These are phyloP conservation scores for Montipora foliosa DNA, from an alignment of 64 coral and sea anemone genomes.

Conservation along the genomic window DNA sequence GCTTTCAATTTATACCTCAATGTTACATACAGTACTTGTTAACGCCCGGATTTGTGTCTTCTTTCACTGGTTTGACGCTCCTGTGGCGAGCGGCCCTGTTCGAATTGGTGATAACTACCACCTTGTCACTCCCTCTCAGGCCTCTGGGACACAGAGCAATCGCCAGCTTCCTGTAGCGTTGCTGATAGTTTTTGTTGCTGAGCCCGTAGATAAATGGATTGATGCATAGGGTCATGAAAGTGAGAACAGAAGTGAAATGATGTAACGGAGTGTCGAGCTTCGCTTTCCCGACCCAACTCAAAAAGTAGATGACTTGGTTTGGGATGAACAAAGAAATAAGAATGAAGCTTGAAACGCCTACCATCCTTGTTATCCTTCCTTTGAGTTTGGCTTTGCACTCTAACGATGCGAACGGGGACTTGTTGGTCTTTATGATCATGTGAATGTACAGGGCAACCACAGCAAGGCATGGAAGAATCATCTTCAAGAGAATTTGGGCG, in stretches of 20 bases:
- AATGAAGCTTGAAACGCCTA: neutral
- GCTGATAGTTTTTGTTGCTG: constrained; percentile 38
- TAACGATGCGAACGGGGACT: neutral
- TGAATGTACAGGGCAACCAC: constrained; percentile 55
- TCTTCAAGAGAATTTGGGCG: neutral
- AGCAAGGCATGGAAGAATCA: neutral
- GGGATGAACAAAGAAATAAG: constrained; percentile 47
- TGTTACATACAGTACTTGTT: no score
- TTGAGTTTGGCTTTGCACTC: constrained; percentile 12
- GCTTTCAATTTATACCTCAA: no score
- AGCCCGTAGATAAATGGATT: constrained; percentile 71
- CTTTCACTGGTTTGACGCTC: no score
- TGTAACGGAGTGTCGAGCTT: neutral
- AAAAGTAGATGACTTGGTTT: constrained; percentile 20
- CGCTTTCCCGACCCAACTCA: neutral
- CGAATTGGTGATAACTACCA: no score
- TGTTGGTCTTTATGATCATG: constrained; percentile 23
- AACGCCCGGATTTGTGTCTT: no score
- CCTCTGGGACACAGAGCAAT: constrained; percentile 1
- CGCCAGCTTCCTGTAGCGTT: constrained; percentile 30
- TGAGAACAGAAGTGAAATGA: constrained; percentile 1
- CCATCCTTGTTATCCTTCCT: constrained; percentile 54
- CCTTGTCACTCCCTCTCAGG: no score
- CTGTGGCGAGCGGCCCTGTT: no score
- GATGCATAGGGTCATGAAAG: constrained; percentile 36